A percentile compares a stretch with the other conserved stretches of the same genome.
Conservation (phyloP, 1,140 invertebrate species). For the Trichonephila clavata region DNA sequence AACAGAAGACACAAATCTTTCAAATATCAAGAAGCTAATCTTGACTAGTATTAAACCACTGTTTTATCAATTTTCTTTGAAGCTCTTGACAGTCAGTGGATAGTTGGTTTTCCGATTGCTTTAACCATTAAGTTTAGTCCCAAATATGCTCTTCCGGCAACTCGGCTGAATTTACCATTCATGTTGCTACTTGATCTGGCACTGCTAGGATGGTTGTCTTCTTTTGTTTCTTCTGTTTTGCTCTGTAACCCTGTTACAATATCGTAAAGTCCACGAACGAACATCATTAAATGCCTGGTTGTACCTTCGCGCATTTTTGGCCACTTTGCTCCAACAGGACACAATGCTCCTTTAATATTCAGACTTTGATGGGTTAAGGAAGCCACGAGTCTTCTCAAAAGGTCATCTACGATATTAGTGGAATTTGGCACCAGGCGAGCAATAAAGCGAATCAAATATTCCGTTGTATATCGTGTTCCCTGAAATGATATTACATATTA, state of each 20-base stretch:
- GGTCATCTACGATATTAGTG: conserved; percentile 80
- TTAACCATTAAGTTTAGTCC: conserved; percentile 76
- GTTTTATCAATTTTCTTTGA: background rate
- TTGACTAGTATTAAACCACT: background rate
- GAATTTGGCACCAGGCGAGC: conserved; percentile 84
- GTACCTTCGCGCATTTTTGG: conserved; percentile 83
- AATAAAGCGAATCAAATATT: conserved; percentile 88
- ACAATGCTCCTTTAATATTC: conserved; percentile 82
- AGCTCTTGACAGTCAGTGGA: conserved; percentile 37
- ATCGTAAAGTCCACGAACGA: conserved; percentile 79
- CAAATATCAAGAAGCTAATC: background rate
- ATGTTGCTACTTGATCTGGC: conserved; percentile 32
- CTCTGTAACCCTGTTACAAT: conserved; percentile 62
- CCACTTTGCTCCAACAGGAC: conserved; percentile 76
- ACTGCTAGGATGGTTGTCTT: conserved; percentile 34
- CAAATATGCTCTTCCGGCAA: conserved; percentile 69
- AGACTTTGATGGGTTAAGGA: conserved; percentile 86
- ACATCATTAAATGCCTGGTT: conserved; percentile 82
- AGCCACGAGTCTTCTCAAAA: conserved; percentile 85
- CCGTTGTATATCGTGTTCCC: conserved; percentile 85
- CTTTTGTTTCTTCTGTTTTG: background rate
- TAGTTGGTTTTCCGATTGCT: conserved; percentile 74
- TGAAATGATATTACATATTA: conserved; percentile 80
- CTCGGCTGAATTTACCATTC: conserved; percentile 65
- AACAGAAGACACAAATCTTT: background rate